Conservation (phyloP, 2,113 vertebrate genomes). For the Ictalurus furcatus region DNA sequence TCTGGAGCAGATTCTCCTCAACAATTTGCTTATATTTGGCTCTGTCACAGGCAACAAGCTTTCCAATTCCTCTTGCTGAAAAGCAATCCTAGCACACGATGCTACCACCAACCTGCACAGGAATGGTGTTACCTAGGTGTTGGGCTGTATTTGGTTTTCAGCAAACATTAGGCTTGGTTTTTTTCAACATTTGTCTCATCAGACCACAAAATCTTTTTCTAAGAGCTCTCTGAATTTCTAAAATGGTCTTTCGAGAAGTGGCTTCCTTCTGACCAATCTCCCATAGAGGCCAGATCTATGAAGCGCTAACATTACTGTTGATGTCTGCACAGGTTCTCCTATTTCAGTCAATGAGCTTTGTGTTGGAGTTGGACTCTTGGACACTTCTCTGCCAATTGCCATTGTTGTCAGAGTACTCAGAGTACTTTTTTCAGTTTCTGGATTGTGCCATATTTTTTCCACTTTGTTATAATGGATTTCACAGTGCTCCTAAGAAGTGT, state of each 20-base stretch:
- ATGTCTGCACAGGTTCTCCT: not conserved
- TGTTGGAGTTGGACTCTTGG: not conserved
- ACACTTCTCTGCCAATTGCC: not conserved
- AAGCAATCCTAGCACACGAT: not conserved
- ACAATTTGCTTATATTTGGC: not conserved
- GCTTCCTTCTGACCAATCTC: not conserved
- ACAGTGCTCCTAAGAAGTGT: not conserved
- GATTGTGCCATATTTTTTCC: not conserved
- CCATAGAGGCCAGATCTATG: not conserved
- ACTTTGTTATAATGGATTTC: not conserved
- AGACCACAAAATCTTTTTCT: not conserved
- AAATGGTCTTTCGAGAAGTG: not conserved
- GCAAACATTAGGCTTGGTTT: not conserved
- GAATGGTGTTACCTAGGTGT: not conserved
- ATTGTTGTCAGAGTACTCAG: not conserved
- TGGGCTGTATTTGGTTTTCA: not conserved
- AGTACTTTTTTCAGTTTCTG: too few species aligned
- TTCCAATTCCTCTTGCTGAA: too few species aligned
- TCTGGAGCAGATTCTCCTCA: not conserved
- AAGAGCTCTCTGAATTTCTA: not conserved
- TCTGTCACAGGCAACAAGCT: not conserved
- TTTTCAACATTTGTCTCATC: not conserved
- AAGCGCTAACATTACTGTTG: not conserved
- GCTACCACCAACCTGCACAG: not conserved
- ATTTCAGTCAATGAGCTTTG: not conserved